phyloP scores from a whole-genome alignment of 2,888 invertebrate species.

The Tryphoninae sp. region DNA sequence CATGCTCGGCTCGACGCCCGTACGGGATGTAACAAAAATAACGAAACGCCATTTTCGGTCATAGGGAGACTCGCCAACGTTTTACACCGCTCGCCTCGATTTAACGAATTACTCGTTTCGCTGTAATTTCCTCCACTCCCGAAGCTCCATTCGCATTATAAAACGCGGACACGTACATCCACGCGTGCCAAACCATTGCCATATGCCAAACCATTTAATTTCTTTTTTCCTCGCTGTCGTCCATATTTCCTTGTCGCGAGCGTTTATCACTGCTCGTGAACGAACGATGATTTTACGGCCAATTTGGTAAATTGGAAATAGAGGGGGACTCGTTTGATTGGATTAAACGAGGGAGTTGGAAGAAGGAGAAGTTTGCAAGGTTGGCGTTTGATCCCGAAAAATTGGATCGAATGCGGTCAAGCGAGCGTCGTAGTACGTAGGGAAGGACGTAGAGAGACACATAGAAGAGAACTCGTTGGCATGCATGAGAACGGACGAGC shows the following conservation, averaged over 20 bases:
- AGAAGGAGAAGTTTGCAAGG: no score
- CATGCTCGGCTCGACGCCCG: conserved; percentile 27
- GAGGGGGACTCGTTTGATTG: neutral
- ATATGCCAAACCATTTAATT: no score
- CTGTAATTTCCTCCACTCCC: no score
- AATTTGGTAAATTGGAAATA: no score
- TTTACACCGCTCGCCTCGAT: conserved; percentile 56
- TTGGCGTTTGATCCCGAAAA: no score
- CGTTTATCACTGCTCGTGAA: no score
- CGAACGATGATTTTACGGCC: no score
- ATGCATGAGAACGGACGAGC: neutral
- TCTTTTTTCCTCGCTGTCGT: no score
- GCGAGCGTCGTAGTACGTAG: neutral
- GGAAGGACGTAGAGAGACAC: conserved; percentile 47
- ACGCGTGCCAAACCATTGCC: no score
- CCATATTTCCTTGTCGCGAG: no score
- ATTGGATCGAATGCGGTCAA: neutral
- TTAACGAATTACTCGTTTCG: conserved; percentile 65
- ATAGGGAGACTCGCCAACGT: neutral
- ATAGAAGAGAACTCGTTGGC: conserved; percentile 4
- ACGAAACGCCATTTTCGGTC: conserved; percentile 41
- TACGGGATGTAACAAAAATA: conserved; percentile 30
- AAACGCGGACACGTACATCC: conserved; percentile 20
- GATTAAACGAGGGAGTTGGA: neutral
- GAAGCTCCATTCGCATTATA: conserved; percentile 17